These are phyloP conservation scores for Kryptopterus vitreolus DNA, from an alignment of 2,797 vertebrate species.

Conservation along the genomic window DNA sequence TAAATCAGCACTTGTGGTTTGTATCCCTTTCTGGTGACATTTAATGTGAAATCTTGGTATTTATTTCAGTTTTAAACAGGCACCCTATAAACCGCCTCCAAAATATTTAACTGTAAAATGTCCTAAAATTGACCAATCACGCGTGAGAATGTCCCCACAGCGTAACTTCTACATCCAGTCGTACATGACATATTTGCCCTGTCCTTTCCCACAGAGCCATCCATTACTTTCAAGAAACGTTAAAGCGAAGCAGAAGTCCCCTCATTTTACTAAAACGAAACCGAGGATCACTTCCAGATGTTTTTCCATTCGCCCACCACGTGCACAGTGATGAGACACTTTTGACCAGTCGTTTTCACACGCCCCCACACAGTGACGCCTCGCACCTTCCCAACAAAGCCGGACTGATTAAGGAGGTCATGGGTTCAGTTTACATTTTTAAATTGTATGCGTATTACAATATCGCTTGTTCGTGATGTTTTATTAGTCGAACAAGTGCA, in stretches of 20 bases:
- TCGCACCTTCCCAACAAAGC: not conserved
- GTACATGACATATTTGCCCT: too few relatives aligned
- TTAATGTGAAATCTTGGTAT: too few relatives aligned
- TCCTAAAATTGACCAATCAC: not conserved
- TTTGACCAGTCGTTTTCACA: not conserved
- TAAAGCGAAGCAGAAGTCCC: not conserved
- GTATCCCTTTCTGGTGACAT: too few relatives aligned
- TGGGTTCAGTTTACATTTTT: not conserved
- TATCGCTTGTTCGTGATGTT: not conserved
- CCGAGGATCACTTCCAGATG: slow-evolving; percentile 13
- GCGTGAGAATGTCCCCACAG: not conserved
- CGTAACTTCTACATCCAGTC: too few relatives aligned
- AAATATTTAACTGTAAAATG: not conserved
- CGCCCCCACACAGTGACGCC: slow-evolving; percentile 16
- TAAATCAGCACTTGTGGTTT: too few relatives aligned
- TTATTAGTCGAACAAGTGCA: not conserved
- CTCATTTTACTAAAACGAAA: not conserved
- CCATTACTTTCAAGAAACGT: not conserved
- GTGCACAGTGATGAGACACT: not conserved
- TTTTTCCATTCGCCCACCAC: not conserved
- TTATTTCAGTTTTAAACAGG: too few relatives aligned
- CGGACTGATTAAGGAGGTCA: not conserved
- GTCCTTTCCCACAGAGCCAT: not conserved
- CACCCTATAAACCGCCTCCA: too few relatives aligned
- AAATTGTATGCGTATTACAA: not conserved